A percentile compares a stretch with the other conserved stretches of the same genome.
Conservation (phyloP, 2,888 invertebrate species). For the Caenorhabditis imperialis region DNA sequence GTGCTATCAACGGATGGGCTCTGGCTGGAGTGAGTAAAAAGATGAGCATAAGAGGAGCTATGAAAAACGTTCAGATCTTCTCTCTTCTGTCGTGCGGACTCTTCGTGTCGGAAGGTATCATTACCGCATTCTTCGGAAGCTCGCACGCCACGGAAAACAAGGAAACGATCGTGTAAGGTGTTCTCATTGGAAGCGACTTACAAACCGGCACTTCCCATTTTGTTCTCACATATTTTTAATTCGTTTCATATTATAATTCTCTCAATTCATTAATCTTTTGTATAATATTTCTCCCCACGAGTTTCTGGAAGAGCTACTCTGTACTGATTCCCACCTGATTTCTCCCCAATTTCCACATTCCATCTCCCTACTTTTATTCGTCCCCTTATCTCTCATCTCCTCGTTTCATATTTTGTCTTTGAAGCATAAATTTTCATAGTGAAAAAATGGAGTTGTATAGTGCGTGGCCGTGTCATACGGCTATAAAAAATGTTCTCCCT, state of each 20-base stretch:
- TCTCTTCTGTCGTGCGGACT: slow-evolving; percentile 74
- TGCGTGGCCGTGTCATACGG: slow-evolving; percentile 3
- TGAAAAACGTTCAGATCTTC: slow-evolving; percentile 76
- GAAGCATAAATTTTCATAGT: slow-evolving; percentile 15
- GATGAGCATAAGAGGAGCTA: too few species aligned
- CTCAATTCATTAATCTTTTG: too few species aligned
- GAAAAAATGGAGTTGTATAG: slow-evolving; percentile 6
- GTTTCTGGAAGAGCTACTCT: too few species aligned
- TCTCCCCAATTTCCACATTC: too few species aligned
- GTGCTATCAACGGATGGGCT: slow-evolving; percentile 77
- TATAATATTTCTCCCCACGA: too few species aligned
- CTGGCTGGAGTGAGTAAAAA: slow-evolving; percentile 73
- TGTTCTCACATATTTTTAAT: too few species aligned
- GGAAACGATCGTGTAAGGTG: slow-evolving; percentile 56
- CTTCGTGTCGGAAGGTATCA: slow-evolving; percentile 75
- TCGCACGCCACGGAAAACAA: slow-evolving; percentile 55
- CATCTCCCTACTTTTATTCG: too few species aligned
- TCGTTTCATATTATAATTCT: too few species aligned
- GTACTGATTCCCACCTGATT: too few species aligned
- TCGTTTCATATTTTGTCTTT: neutral
- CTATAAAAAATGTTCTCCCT: neutral
- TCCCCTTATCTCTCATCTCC: neutral
- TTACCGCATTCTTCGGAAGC: slow-evolving; percentile 72
- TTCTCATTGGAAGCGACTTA: too few species aligned
- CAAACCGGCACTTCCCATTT: neutral